phyloP scores from a whole-genome alignment of 2,797 vertebrate species.

The Eidolon dupreanum region DNA sequence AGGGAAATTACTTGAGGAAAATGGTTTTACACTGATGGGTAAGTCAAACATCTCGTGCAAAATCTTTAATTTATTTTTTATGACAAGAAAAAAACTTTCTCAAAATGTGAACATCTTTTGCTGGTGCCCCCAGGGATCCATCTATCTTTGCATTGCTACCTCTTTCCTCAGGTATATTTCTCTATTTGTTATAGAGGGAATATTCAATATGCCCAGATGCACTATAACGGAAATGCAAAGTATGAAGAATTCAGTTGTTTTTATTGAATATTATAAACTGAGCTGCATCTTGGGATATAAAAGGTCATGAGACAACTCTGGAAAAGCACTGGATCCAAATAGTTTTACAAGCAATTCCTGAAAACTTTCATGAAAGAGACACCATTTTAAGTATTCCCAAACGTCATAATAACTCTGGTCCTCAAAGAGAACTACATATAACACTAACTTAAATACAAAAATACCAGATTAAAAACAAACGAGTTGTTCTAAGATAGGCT shows the following conservation, averaged over 20 bases:
- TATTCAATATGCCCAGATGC: not conserved
- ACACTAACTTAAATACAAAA: not conserved
- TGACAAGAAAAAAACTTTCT: slow-evolving; percentile 41
- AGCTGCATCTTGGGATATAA: not conserved
- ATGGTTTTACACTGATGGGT: slow-evolving; percentile 54
- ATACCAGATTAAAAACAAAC: not conserved
- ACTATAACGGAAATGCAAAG: not conserved
- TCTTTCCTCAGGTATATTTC: slow-evolving; percentile 5
- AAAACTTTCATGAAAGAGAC: not conserved
- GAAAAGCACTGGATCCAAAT: not conserved
- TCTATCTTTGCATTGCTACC: not conserved
- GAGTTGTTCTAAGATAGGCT: not conserved
- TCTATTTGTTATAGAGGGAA: not conserved
- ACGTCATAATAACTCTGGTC: not conserved
- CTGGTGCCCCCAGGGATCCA: not conserved
- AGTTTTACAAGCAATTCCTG: not conserved
- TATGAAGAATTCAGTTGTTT: not conserved
- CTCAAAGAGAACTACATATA: not conserved
- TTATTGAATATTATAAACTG: not conserved
- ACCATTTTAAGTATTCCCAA: slow-evolving; percentile 16
- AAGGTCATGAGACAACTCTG: not conserved
- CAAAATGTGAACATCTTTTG: slow-evolving; percentile 15
- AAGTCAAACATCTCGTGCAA: slow-evolving; percentile 68
- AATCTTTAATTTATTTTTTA: slow-evolving; percentile 62
- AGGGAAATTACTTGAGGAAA: slow-evolving; percentile 69